These are phyloP conservation scores for Apodemia duryi DNA, from an alignment of 2,888 invertebrate species.

Conservation along the genomic window DNA sequence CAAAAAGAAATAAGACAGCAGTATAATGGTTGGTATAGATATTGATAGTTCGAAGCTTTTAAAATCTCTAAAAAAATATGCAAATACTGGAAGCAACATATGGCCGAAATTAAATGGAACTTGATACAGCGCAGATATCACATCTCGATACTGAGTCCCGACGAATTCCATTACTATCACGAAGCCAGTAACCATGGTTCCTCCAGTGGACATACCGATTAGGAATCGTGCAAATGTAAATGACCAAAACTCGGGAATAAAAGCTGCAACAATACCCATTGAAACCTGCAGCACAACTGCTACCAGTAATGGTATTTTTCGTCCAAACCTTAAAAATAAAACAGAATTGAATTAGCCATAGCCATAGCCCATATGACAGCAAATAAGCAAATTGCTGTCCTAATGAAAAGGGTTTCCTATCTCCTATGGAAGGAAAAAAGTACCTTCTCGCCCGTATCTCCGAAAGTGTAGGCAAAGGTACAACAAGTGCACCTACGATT, in stretches of 20 bases:
- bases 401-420: no score
- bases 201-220: slow-evolving; percentile 87
- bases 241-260: slow-evolving; percentile 79
- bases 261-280: slow-evolving; percentile 83
- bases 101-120: slow-evolving; percentile 85
- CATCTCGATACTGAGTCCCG: slow-evolving; percentile 76
- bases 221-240: slow-evolving; percentile 85
- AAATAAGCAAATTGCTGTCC: no score
- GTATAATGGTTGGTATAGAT: slow-evolving; percentile 77
- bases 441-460: no score
- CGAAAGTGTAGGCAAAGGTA: no score
- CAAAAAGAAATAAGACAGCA: slow-evolving; percentile 83
- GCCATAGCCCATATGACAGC: no score
- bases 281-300: slow-evolving; percentile 85
- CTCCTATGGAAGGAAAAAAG: no score
- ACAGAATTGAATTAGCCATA: no score
- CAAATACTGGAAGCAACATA: slow-evolving; percentile 80
- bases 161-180: slow-evolving; percentile 84
- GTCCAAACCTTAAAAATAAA: slow-evolving; percentile 81
- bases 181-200: slow-evolving; percentile 85
- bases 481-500: no score
- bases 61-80: slow-evolving; percentile 83
- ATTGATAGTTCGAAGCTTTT: slow-evolving; percentile 82
- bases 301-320: slow-evolving; percentile 84
- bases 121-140: slow-evolving; percentile 82